Evolutionary conservation across 2,113 vertebrate genomes (phyloP).

Genomic region (Pipra filicauda): DNA sequence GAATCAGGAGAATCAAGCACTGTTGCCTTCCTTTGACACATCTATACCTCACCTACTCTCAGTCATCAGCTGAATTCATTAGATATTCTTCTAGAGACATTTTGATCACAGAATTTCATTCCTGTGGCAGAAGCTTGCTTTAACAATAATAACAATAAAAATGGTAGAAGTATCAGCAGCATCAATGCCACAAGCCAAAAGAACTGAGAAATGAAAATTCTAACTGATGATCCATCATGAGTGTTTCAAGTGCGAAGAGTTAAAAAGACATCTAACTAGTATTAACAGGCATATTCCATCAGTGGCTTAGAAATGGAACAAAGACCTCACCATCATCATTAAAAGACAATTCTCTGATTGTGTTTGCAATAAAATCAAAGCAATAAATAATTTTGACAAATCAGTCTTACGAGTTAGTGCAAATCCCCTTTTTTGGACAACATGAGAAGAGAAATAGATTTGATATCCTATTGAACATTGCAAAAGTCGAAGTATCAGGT

Average conservation of each 20-base stretch:
- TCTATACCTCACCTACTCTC: neutral
- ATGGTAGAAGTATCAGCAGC: neutral
- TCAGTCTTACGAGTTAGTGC: neutral
- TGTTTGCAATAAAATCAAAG: neutral
- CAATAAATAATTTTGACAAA: neutral
- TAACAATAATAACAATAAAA: neutral
- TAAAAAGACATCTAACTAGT: neutral
- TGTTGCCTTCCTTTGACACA: neutral
- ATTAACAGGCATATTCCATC: neutral
- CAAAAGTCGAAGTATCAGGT: neutral
- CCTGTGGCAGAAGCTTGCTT: neutral
- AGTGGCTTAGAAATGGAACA: neutral
- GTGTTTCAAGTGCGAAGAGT: neutral
- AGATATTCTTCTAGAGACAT: neutral
- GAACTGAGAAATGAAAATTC: neutral
- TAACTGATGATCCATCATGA: neutral
- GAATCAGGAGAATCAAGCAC: slow-evolving; percentile 24
- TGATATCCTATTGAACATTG: neutral
- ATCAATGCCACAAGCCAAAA: neutral
- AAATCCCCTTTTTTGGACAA: neutral
- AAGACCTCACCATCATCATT: neutral
- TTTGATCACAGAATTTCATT: neutral
- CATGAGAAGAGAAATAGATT: neutral
- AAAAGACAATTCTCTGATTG: neutral
- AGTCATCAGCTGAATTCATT: neutral